These are phyloP conservation scores for Enoplosus armatus DNA, from an alignment of 2,797 vertebrate genomes.

Conservation along the genomic window DNA sequence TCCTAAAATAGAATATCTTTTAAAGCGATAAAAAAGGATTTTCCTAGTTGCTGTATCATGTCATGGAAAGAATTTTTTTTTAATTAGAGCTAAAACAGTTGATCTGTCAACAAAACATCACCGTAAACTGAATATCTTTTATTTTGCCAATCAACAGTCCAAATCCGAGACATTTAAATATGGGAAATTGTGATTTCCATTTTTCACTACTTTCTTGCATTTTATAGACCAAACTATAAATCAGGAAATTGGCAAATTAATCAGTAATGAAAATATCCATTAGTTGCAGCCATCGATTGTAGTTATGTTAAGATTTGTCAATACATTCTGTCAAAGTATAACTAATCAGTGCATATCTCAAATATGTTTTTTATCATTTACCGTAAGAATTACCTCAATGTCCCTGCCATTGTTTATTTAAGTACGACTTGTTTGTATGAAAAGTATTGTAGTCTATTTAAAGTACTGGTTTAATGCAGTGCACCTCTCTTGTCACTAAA, in stretches of 20 bases:
- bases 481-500: not conserved
- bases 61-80: not conserved
- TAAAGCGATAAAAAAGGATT: not conserved
- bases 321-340: not conserved
- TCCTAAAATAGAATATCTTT: not conserved
- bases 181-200: not conserved
- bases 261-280: not conserved
- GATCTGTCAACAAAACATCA: not conserved
- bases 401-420: not conserved
- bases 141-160: too few relatives aligned
- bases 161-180: not conserved
- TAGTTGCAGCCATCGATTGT: not conserved
- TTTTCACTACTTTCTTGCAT: not conserved
- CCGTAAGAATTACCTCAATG: not conserved
- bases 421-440: not conserved
- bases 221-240: not conserved
- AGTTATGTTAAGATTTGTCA: not conserved
- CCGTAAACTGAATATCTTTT: not conserved
- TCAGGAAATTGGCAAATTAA: not conserved
- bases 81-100: not conserved
- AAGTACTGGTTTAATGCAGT: not conserved
- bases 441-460: not conserved
- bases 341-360: not conserved
- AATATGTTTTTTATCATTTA: not conserved
- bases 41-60: not conserved